Evolutionary conservation across 2,797 vertebrate species (phyloP).

Genomic region (Poecile montanus): DNA sequence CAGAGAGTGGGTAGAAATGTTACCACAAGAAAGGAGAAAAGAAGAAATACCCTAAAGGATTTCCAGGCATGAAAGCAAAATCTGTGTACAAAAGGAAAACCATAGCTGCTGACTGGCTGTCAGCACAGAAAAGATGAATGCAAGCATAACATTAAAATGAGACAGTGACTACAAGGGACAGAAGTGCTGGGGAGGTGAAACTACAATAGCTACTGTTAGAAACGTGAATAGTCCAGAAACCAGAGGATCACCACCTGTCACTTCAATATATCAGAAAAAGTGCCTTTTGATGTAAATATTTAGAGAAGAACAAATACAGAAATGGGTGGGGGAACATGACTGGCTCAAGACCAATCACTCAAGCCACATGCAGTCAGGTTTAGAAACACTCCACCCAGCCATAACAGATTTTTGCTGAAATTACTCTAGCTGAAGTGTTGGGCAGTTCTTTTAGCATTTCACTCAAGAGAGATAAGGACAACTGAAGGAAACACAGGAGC

Average conservation of each 20-base stretch:
- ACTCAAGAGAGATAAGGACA: not conserved
- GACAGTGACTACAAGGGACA: not conserved
- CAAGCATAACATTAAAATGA: not conserved
- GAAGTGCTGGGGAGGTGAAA: not conserved
- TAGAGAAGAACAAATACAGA: not conserved
- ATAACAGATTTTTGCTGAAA: not conserved
- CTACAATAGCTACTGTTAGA: not conserved
- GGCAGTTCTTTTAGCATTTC: not conserved
- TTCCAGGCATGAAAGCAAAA: not conserved
- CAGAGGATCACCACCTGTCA: not conserved
- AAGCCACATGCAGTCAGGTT: not conserved
- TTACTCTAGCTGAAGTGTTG: not conserved
- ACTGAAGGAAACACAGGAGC: not conserved
- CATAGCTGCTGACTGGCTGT: not conserved
- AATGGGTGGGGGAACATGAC: not conserved
- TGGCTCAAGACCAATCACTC: not conserved
- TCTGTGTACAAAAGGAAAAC: not conserved
- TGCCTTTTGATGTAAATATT: not conserved
- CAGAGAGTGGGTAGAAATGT: not conserved
- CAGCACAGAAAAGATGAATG: not conserved
- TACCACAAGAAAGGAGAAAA: not conserved
- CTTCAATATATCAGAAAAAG: not conserved
- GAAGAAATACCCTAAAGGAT: not conserved
- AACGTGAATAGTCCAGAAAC: not conserved
- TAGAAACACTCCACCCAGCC: not conserved